phyloP scores from a whole-genome alignment of 2,888 invertebrate genomes.

The Heliconius erato region DNA sequence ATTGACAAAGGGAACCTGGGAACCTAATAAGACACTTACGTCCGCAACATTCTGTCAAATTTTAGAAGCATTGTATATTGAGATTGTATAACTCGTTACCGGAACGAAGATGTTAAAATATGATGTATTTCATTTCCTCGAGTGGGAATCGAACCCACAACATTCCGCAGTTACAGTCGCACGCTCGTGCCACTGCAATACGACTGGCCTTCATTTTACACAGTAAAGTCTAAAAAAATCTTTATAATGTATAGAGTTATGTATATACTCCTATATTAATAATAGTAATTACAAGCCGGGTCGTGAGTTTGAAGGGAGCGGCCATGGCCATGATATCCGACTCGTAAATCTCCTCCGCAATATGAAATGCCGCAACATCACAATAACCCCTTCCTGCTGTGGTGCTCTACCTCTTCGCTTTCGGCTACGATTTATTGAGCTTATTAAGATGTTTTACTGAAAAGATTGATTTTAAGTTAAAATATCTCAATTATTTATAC shows the following conservation, averaged over 20 bases:
- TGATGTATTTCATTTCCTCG: too few species aligned
- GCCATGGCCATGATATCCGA: slow-evolving; percentile 46
- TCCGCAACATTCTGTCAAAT: too few species aligned
- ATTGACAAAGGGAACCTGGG: too few species aligned
- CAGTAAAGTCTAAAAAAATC: too few species aligned
- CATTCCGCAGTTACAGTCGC: not conserved
- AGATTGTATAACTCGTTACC: too few species aligned
- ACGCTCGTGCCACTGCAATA: too few species aligned
- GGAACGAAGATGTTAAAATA: too few species aligned
- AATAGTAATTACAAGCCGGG: slow-evolving; percentile 28
- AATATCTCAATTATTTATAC: not conserved
- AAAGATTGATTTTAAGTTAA: not conserved
- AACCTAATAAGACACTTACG: too few species aligned
- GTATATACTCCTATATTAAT: not conserved
- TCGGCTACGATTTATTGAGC: slow-evolving; percentile 48
- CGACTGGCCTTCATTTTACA: too few species aligned
- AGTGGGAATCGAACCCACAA: not conserved
- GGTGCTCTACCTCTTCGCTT: slow-evolving; percentile 59
- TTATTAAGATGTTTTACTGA: slow-evolving; percentile 39
- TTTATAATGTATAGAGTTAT: not conserved
- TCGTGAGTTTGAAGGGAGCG: slow-evolving; percentile 41
- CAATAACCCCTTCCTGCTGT: slow-evolving; percentile 74
- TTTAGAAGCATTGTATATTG: not conserved
- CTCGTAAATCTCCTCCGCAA: slow-evolving; percentile 75
- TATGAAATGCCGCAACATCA: slow-evolving; percentile 80